A percentile compares a stretch with the other conserved stretches of the same genome.
Conservation (phyloP, 2,888 invertebrate species). For the Globia sparganii region DNA sequence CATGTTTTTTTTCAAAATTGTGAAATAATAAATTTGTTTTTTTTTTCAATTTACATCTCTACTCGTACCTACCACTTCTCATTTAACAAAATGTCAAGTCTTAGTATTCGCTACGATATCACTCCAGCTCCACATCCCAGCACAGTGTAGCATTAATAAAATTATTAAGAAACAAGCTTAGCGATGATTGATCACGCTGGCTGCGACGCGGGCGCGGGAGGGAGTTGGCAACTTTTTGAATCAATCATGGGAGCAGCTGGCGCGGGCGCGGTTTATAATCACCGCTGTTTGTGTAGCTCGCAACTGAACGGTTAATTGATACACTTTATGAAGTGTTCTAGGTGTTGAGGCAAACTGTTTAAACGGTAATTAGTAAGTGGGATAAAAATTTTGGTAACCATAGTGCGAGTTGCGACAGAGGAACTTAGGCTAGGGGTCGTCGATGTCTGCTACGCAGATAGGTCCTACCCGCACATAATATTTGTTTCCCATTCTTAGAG, state of each 20-base stretch:
- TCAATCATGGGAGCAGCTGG: conserved; percentile 65
- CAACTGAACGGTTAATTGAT: conserved; percentile 51
- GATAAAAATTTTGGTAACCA: background rate
- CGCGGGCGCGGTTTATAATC: conserved; percentile 54
- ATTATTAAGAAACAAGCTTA: conserved; percentile 61
- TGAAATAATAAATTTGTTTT: too few species aligned
- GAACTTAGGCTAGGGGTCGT: background rate
- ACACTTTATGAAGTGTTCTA: conserved; percentile 37
- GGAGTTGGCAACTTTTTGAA: conserved; percentile 68
- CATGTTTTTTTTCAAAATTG: too few species aligned
- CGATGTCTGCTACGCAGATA: too few species aligned
- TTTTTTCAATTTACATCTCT: too few species aligned
- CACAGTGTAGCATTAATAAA: conserved; percentile 54
- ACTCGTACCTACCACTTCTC: too few species aligned
- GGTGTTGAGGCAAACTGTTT: conserved; percentile 14
- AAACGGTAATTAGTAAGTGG: background rate
- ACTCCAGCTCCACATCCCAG: conserved; percentile 34
- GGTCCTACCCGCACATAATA: background rate
- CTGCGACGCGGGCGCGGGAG: conserved; percentile 23
- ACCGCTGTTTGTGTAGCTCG: conserved; percentile 53
- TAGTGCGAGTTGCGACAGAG: background rate
- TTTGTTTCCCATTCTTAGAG: background rate
- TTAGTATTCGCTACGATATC: conserved; percentile 31
- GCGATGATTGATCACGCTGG: conserved; percentile 65
- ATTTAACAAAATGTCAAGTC: conserved; percentile 31